A percentile compares a stretch with the other conserved stretches of the same genome.
Evolutionary conservation across 1,140 invertebrate species (phyloP).

Genomic region (Drosophila kikkawai): DNA sequence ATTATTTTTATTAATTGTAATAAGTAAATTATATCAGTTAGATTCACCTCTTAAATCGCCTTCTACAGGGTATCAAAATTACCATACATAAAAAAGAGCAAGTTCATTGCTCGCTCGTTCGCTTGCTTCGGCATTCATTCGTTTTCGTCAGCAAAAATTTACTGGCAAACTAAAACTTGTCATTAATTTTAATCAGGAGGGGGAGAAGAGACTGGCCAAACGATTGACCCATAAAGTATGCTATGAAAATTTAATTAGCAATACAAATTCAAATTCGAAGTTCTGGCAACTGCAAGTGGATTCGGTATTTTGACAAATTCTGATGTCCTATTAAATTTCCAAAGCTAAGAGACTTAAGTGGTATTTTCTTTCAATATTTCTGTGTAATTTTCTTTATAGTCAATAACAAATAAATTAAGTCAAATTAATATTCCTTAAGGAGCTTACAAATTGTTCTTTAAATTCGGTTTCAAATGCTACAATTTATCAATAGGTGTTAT

Average conservation of each 20-base stretch:
- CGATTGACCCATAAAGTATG: conserved; percentile 27
- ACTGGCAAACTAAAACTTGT: conserved; percentile 18
- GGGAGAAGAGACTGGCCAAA: background rate
- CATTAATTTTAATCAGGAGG: conserved; percentile 39
- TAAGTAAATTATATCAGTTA: background rate
- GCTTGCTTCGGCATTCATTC: background rate
- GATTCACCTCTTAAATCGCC: background rate
- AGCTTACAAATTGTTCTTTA: background rate
- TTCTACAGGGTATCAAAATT: background rate
- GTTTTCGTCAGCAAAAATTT: conserved; percentile 23
- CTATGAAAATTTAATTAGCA: conserved; percentile 37
- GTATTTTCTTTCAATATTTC: background rate
- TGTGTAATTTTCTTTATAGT: background rate
- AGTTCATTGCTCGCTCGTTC: conserved; percentile 12
- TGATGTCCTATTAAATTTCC: conserved; percentile 8
- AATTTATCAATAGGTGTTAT: background rate
- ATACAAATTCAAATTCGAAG: conserved; percentile 5
- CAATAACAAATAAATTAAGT: background rate
- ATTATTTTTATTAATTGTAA: too few species aligned
- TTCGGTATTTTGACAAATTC: conserved; percentile 1
- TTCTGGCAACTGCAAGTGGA: background rate
- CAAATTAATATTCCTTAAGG: background rate
- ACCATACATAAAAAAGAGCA: background rate
- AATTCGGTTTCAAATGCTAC: background rate
- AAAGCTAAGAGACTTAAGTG: background rate